A percentile compares a stretch with the other conserved stretches of the same genome.
Evolutionary conservation across 1,140 invertebrate species (phyloP).

Genomic region (Drosophila melanica): DNA sequence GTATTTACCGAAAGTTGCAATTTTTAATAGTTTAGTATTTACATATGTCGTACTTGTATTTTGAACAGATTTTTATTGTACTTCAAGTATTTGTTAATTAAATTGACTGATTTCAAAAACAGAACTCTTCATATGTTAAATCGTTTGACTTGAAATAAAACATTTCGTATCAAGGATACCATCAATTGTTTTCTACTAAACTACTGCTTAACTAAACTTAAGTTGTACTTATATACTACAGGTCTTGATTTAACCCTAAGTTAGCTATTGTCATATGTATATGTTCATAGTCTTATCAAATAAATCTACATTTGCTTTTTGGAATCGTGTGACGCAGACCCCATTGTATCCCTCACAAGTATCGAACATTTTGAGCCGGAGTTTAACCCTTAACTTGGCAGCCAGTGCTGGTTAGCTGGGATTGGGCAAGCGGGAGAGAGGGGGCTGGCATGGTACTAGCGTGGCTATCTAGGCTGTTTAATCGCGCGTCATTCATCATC

Average conservation of each 20-base stretch:
- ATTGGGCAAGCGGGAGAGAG: not conserved
- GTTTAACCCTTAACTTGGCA: constrained; percentile 44
- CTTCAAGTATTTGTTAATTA: too few species aligned
- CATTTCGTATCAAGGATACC: too few species aligned
- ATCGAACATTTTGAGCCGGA: constrained; percentile 2
- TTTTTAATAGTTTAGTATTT: too few species aligned
- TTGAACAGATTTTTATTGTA: too few species aligned
- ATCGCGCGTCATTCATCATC: constrained; percentile 79
- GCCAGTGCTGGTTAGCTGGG: constrained; percentile 13
- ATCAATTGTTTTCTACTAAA: too few species aligned
- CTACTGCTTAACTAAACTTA: too few species aligned
- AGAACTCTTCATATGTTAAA: too few species aligned
- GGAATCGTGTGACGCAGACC: not conserved
- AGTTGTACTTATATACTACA: too few species aligned
- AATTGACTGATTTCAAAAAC: too few species aligned
- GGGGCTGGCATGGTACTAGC: constrained; percentile 20
- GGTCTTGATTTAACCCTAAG: not conserved
- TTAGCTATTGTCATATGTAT: not conserved
- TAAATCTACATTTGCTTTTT: constrained; percentile 16
- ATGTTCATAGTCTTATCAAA: constrained; percentile 22
- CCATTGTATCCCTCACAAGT: not conserved
- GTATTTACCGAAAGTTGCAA: too few species aligned
- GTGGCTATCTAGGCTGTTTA: constrained; percentile 67
- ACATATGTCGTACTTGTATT: too few species aligned
- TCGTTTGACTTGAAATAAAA: too few species aligned